phyloP scores from a whole-genome alignment of 2,113 vertebrate genomes.

The Thalassoma bifasciatum region DNA sequence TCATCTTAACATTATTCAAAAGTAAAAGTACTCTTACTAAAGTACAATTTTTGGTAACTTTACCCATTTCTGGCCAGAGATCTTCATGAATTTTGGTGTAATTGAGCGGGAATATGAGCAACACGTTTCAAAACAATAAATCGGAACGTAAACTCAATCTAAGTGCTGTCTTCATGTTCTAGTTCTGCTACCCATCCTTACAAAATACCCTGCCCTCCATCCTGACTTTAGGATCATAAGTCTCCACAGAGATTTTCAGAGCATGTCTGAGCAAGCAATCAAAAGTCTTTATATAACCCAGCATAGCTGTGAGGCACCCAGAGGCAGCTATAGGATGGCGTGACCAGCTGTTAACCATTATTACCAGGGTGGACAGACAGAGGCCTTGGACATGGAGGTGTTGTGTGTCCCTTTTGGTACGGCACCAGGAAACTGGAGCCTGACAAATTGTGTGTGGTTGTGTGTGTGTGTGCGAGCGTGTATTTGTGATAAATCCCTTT shows the following conservation, averaged over 20 bases:
- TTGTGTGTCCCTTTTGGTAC: slow-evolving; percentile 63
- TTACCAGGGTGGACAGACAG: slow-evolving; percentile 58
- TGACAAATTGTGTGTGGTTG: slow-evolving; percentile 47
- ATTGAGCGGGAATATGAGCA: too few relatives aligned
- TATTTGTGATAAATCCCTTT: slow-evolving; percentile 25
- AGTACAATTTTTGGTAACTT: too few relatives aligned
- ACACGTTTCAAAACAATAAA: too few relatives aligned
- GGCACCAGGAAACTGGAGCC: slow-evolving; percentile 69
- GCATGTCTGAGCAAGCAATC: slow-evolving; percentile 60
- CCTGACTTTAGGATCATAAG: slow-evolving; percentile 39
- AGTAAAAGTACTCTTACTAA: too few relatives aligned
- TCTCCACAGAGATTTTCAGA: slow-evolving; percentile 38
- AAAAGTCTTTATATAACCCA: slow-evolving; percentile 72
- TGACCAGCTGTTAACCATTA: slow-evolving; percentile 82
- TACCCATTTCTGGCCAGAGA: not conserved
- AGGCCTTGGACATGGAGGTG: slow-evolving; percentile 62
- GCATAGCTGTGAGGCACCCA: slow-evolving; percentile 44
- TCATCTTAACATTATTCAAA: too few relatives aligned
- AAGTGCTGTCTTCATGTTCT: not conserved
- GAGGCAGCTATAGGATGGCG: slow-evolving; percentile 52
- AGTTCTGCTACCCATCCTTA: slow-evolving; percentile 11
- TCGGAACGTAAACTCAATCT: not conserved
- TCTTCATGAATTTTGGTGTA: not conserved
- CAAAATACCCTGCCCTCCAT: slow-evolving; percentile 30
- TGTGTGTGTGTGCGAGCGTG: slow-evolving; percentile 10